Base-by-base conservation (phyloP, 2,888 invertebrate genomes). In the Heliothis peltigera region DNA sequence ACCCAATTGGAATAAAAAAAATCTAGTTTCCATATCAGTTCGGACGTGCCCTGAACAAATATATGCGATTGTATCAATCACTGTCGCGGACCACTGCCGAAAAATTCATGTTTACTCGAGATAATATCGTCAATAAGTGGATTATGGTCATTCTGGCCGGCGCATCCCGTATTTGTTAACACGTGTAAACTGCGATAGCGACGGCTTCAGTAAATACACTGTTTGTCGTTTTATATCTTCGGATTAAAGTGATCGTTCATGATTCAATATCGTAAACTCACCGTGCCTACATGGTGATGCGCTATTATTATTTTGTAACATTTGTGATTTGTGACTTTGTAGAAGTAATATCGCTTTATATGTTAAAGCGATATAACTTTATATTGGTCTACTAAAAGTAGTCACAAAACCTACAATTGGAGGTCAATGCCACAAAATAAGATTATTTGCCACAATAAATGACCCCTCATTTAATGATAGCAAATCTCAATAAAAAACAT, bases 111-210 rank as follows among this genome's bases (percentile, higher is more conserved):
- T 75, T 91, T 89, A 74, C 67, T 68, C 60, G 57, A 78, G 92
- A 91, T 92, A 92, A 84, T 80, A 81, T 81, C 77, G 82, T 91
- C 86, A 91, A 91, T 89, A 87, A 84, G 80, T 76, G 92, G 92
- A 92, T 92, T 92, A 92, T 91, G 85, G 88, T 87, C 85, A 84
- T 88, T 90, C 82, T 87, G 82, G 75, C 66, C 77, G 77, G 73
- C 74, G 66, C 79, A 64, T 76, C 70, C 77, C 60, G 69, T 91
- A 81, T 91, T 91, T 91, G 82, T 87, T 85, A 86, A 92, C 92
- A 92, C 92, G 89, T 92, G 92, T 92, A 80, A 69, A 65, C 56
- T 18, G 28, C 25, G 83, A 80, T 84, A 82, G 64, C 62, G 52
- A 57, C 49, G 70, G 73, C 73, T 65, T 76, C 51, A 44, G 78